Conservation (phyloP, 1,140 invertebrate genomes). For the Drosophila asahinai region DNA sequence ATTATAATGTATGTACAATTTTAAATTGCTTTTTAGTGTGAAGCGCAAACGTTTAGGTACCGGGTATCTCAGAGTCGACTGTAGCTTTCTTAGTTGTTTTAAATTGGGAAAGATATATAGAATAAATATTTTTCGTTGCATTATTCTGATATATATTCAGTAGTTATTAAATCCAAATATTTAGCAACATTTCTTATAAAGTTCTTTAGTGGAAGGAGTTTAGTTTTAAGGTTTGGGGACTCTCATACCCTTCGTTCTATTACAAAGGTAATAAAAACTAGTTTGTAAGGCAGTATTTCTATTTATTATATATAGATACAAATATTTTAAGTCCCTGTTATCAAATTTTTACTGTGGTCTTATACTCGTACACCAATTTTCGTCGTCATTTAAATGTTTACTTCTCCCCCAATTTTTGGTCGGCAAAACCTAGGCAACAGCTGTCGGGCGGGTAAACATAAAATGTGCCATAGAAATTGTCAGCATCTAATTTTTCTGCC, state of each 20-base stretch:
- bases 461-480: slow-evolving; percentile 4
- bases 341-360: slow-evolving; percentile 9
- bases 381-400: slow-evolving; percentile 20
- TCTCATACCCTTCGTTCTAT: neutral
- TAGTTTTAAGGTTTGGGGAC: accelerated
- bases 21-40: no score
- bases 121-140: neutral
- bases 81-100: no score
- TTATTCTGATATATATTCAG: neutral
- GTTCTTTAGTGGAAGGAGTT: no score
- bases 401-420: slow-evolving; percentile 12
- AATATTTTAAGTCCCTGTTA: neutral
- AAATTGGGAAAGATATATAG: no score
- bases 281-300: neutral
- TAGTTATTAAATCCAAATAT: neutral
- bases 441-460: slow-evolving; percentile 21
- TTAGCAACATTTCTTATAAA: neutral
- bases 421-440: slow-evolving; percentile 41
- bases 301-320: neutral
- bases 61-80: no score
- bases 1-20: no score
- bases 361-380: neutral
- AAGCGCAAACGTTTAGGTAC: no score
- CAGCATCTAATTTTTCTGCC: neutral
- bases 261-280: neutral